These are phyloP conservation scores for Sebastes paucispinis DNA, from an alignment of 2,797 vertebrate species.

Conservation along the genomic window DNA sequence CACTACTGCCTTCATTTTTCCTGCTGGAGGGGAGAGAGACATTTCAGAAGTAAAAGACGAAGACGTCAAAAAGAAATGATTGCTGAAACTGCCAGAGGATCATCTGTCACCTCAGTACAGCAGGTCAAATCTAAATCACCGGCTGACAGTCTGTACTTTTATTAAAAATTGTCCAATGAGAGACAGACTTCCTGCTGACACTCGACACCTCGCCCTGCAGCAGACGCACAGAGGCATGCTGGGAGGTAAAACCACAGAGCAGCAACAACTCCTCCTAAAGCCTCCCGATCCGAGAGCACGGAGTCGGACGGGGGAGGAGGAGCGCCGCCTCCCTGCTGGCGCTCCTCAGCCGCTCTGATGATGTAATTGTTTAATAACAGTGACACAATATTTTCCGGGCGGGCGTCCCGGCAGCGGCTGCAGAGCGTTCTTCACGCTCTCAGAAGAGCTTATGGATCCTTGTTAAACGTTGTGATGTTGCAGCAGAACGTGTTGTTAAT, in stretches of 20 bases:
- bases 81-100: not conserved
- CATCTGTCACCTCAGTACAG: not conserved
- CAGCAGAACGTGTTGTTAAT: not conserved
- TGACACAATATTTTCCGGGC: constrained; percentile 81
- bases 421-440: constrained; percentile 57
- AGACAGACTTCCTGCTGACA: not conserved
- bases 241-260: constrained; percentile 52
- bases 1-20: not conserved
- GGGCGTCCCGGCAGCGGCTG: constrained; percentile 75
- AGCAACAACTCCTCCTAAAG: no score
- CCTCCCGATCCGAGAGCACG: not conserved
- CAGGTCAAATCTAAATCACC: not conserved
- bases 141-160: not conserved
- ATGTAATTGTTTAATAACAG: constrained; percentile 80
- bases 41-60: not conserved
- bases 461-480: constrained; percentile 25
- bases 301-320: not conserved
- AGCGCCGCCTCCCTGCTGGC: constrained; percentile 49
- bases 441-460: constrained; percentile 55
- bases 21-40: not conserved
- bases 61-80: not conserved
- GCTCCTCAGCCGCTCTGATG: constrained; percentile 67
- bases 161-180: not conserved
- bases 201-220: no score
- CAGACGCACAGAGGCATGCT: constrained; percentile 16